Conservation (phyloP, 2,888 invertebrate species). For the Mantis religiosa region DNA sequence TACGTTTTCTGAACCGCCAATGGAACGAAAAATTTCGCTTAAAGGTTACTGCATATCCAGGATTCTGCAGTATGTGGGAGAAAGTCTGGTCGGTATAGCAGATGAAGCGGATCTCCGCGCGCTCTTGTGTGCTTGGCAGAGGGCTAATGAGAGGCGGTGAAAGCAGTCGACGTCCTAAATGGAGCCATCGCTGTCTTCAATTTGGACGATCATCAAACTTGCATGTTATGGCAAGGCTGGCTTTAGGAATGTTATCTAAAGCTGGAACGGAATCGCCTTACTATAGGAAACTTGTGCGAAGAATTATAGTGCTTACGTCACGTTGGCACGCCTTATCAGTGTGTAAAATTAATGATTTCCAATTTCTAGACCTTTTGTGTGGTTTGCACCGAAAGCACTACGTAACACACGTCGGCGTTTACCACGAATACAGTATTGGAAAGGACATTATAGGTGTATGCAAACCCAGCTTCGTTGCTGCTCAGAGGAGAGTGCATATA, state of each 20-base stretch:
- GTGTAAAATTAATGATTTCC: neutral
- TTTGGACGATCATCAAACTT: conserved; percentile 17
- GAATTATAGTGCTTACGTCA: neutral
- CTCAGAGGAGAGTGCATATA: too few species aligned
- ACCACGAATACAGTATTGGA: too few species aligned
- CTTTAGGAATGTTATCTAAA: neutral
- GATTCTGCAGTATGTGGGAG: neutral
- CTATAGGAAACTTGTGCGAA: neutral
- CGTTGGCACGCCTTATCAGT: neutral
- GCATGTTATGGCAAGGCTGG: neutral
- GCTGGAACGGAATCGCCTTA: neutral
- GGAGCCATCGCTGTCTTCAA: conserved; percentile 16
- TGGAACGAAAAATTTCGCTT: neutral
- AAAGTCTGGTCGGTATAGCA: neutral
- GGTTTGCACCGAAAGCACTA: neutral
- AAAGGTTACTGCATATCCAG: neutral
- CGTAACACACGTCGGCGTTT: neutral
- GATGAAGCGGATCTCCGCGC: neutral
- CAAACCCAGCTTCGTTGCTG: too few species aligned
- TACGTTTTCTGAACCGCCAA: too few species aligned
- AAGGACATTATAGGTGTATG: too few species aligned
- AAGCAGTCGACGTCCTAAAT: conserved; percentile 6
- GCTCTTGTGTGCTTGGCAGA: neutral
- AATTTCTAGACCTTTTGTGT: neutral
- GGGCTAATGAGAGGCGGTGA: conserved; percentile 21